These are phyloP conservation scores for Ellobius talpinus DNA, from an alignment of 2,113 vertebrate genomes.

Conservation along the genomic window DNA sequence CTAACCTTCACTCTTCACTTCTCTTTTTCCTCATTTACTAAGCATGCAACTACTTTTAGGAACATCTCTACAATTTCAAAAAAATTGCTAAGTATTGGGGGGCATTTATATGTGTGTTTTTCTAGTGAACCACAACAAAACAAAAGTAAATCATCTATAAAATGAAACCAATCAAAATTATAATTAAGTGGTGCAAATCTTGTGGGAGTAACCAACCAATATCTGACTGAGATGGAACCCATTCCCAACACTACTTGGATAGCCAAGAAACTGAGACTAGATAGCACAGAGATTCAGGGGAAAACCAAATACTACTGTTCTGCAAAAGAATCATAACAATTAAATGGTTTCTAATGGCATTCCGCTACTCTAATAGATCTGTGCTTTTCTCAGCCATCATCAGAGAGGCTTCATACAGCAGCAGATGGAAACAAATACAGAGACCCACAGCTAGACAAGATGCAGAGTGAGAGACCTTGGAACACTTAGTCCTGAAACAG, in stretches of 20 bases:
- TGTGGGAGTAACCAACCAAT: not conserved
- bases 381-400: no score
- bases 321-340: not conserved
- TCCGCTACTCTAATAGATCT: not conserved
- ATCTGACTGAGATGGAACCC: not conserved
- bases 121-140: not conserved
- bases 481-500: not conserved
- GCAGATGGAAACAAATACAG: not conserved
- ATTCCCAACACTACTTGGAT: not conserved
- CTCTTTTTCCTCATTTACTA: not conserved
- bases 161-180: constrained; percentile 25
- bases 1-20: not conserved
- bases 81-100: not conserved
- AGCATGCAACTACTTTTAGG: not conserved
- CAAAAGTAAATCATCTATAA: not conserved
- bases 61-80: not conserved
- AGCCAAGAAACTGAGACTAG: not conserved
- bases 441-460: not conserved
- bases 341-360: not conserved
- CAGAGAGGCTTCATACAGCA: not conserved
- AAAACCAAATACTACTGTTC: not conserved
- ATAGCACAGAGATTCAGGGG: not conserved
- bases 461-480: not conserved
- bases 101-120: not conserved
- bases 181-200: not conserved